phyloP scores from a whole-genome alignment of 2,113 vertebrate genomes.

The Halcyon malimbica region DNA sequence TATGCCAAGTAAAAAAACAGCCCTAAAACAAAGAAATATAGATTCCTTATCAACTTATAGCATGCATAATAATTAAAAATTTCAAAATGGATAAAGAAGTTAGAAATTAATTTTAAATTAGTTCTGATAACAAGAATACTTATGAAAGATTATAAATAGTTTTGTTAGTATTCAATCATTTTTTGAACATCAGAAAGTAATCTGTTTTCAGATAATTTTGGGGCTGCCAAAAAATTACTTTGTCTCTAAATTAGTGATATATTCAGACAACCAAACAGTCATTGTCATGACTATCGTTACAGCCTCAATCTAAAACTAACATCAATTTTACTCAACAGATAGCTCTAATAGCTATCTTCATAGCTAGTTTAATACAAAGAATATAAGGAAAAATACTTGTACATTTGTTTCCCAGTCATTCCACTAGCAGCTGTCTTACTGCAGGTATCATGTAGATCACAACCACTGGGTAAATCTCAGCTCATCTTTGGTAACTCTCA shows the following conservation, averaged over 20 bases:
- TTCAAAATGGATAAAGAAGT: background rate
- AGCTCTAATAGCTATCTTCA: background rate
- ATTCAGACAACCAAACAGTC: background rate
- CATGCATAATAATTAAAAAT: background rate
- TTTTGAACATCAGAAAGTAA: background rate
- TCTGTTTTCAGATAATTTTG: background rate
- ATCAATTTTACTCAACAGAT: background rate
- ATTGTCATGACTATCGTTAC: background rate
- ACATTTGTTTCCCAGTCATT: background rate
- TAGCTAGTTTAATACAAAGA: background rate
- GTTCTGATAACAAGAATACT: background rate
- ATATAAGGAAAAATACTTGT: background rate
- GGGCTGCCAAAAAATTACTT: background rate
- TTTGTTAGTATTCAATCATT: background rate
- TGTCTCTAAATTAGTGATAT: background rate
- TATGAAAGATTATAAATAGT: background rate
- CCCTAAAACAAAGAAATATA: background rate
- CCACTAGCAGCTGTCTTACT: background rate
- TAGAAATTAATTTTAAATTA: constrained; percentile 10
- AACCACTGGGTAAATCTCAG: background rate
- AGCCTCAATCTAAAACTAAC: background rate
- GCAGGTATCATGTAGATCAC: background rate
- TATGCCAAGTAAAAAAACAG: background rate
- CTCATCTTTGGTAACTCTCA: background rate
- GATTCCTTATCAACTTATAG: background rate